Evolutionary conservation across 1,140 invertebrate species (phyloP).

Genomic region (Ephestia elutella): DNA sequence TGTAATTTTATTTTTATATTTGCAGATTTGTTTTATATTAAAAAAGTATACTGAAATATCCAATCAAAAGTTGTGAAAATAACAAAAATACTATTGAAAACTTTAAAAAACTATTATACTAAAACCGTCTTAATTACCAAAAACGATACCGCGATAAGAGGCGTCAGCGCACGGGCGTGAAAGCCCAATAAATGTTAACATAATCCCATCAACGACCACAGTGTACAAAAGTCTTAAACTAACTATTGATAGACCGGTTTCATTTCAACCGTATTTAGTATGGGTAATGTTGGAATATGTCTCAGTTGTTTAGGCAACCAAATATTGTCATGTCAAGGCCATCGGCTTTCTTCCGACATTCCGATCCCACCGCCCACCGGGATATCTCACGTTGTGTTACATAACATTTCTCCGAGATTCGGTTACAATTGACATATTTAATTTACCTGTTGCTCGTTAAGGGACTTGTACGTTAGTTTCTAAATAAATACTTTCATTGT

Average conservation of each 20-base stretch:
- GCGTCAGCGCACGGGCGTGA: slow-evolving; percentile 59
- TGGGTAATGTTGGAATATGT: neutral
- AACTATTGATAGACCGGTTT: neutral
- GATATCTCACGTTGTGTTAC: slow-evolving; percentile 67
- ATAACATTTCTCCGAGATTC: slow-evolving; percentile 60
- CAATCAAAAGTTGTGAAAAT: too few species aligned
- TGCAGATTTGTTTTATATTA: too few species aligned
- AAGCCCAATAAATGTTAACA: slow-evolving; percentile 51
- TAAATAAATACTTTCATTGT: neutral
- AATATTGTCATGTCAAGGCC: slow-evolving; percentile 71
- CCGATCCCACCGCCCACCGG: slow-evolving; percentile 67
- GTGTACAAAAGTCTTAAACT: slow-evolving; percentile 18
- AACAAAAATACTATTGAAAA: neutral
- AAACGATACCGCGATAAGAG: slow-evolving; percentile 32
- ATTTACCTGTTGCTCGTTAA: slow-evolving; percentile 35
- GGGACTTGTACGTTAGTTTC: neutral
- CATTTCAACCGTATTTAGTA: neutral
- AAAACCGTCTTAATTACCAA: slow-evolving; percentile 50
- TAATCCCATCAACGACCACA: slow-evolving; percentile 49
- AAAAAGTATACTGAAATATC: too few species aligned
- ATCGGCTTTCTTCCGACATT: slow-evolving; percentile 69
- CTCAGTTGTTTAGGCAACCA: slow-evolving; percentile 52
- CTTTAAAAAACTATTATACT: slow-evolving; percentile 11
- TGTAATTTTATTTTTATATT: too few species aligned
- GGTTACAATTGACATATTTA: slow-evolving; percentile 49